Percentiles rank a stretch among this genome's conserved stretches.
These are phyloP conservation scores for Crotalus viridis DNA, from an alignment of 2,113 vertebrate species.

Conservation along the genomic window DNA sequence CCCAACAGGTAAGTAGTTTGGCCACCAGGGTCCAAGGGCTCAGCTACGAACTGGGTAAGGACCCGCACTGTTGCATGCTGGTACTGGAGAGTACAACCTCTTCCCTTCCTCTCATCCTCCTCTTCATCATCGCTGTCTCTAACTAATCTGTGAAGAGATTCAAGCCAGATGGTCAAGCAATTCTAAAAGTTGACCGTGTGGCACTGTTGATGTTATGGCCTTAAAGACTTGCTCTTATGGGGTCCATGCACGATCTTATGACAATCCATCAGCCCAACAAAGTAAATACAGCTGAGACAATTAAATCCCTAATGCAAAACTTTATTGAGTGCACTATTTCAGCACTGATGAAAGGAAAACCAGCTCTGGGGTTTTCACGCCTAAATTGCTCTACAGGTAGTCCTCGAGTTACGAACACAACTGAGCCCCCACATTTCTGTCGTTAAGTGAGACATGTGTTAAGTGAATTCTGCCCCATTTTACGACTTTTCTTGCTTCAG, in stretches of 20 bases:
- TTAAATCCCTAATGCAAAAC: too few relatives aligned
- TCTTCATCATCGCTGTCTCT: slow-evolving; percentile 88
- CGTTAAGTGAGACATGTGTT: too few relatives aligned
- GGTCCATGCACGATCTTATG: not conserved
- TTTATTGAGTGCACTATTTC: too few relatives aligned
- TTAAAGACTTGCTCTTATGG: not conserved
- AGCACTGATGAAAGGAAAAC: too few relatives aligned
- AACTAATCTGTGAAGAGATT: slow-evolving; percentile 69
- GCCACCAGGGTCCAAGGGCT: slow-evolving; percentile 71
- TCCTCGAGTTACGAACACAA: too few relatives aligned
- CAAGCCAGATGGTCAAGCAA: not conserved
- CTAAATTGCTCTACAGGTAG: too few relatives aligned
- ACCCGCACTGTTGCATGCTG: slow-evolving; percentile 87
- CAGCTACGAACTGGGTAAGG: slow-evolving; percentile 86
- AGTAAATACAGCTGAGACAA: too few relatives aligned
- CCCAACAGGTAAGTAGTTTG: slow-evolving; percentile 81
- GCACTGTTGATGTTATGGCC: not conserved
- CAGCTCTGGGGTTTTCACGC: too few relatives aligned
- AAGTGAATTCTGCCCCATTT: too few relatives aligned
- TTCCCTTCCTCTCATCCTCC: slow-evolving; percentile 77
- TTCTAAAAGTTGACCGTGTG: not conserved
- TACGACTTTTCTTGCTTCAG: too few relatives aligned
- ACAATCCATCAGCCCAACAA: not conserved
- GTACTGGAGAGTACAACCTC: slow-evolving; percentile 88
- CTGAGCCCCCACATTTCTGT: too few relatives aligned